Evolutionary conservation across 2,888 invertebrate genomes (phyloP).

Genomic region (Carpatolechia fugitivella): DNA sequence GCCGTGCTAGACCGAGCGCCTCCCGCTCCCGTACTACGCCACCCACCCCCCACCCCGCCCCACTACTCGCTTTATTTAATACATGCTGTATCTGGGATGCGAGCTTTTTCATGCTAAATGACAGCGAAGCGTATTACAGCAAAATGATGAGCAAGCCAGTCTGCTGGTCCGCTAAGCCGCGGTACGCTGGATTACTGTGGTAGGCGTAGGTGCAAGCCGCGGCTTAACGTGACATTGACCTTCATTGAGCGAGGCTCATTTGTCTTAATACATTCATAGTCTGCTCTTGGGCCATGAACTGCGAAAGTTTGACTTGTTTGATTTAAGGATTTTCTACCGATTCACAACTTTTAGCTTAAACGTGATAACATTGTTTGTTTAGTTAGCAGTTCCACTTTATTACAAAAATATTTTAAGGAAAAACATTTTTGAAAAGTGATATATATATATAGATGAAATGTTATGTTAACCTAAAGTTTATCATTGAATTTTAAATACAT

Average conservation of each 20-base stretch:
- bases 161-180: neutral
- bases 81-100: conserved; percentile 71
- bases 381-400: no score
- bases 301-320: no score
- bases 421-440: no score
- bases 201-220: conserved; percentile 19
- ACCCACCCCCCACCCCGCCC: conserved; percentile 44
- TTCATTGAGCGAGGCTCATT: conserved; percentile 35
- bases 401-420: no score
- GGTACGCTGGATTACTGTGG: neutral
- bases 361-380: no score
- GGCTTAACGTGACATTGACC: conserved; percentile 57
- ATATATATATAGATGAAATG: no score
- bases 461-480: no score
- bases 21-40: conserved; percentile 78
- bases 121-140: conserved; percentile 58
- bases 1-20: conserved; percentile 82
- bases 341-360: no score
- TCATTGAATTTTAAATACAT: no score
- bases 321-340: no score
- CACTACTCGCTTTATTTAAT: conserved; percentile 75
- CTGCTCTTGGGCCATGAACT: no score
- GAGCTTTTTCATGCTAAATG: conserved; percentile 73
- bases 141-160: conserved; percentile 46
- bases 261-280: conserved; percentile 21